Conservation (phyloP, 2,888 invertebrate genomes). For the Colletes collaris region DNA sequence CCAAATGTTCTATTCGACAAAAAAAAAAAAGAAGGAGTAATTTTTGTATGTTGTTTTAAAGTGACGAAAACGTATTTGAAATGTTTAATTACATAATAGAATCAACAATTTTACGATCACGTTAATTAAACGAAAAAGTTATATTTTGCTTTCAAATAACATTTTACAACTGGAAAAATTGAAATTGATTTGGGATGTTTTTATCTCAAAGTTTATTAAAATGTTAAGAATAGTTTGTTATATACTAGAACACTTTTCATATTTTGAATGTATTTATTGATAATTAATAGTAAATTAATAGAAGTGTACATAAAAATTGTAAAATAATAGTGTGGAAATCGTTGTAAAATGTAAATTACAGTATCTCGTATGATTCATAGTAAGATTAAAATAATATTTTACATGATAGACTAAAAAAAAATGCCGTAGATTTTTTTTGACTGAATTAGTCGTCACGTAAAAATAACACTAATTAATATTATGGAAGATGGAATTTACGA, state of each 20-base stretch:
- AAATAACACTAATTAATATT: conserved; percentile 61
- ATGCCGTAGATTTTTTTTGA: conserved; percentile 36
- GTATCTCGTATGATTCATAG: conserved; percentile 40
- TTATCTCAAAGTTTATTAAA: conserved; percentile 26
- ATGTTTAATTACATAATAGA: conserved; percentile 34
- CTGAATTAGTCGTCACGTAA: conserved; percentile 42
- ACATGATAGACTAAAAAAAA: conserved; percentile 62
- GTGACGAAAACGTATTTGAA: conserved; percentile 14
- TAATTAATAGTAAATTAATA: conserved; percentile 72
- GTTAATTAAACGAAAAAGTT: conserved; percentile 23
- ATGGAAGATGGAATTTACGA: conserved; percentile 65
- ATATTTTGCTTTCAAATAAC: conserved; percentile 15
- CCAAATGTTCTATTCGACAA: conserved; percentile 17
- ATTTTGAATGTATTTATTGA: conserved; percentile 74
- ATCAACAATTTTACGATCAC: conserved; percentile 28
- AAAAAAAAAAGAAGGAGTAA: not conserved
- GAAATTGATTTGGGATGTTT: conserved; percentile 26
- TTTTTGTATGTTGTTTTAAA: conserved; percentile 42
- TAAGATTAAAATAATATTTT: conserved; percentile 70
- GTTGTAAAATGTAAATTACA: conserved; percentile 66
- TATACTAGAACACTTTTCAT: conserved; percentile 40
- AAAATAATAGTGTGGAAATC: conserved; percentile 71
- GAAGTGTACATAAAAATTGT: conserved; percentile 76
- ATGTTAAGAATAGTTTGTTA: conserved; percentile 22
- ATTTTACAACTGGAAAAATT: conserved; percentile 18